Evolutionary conservation across 2,797 vertebrate genomes (phyloP).

Genomic region (Siniperca scherzeri): DNA sequence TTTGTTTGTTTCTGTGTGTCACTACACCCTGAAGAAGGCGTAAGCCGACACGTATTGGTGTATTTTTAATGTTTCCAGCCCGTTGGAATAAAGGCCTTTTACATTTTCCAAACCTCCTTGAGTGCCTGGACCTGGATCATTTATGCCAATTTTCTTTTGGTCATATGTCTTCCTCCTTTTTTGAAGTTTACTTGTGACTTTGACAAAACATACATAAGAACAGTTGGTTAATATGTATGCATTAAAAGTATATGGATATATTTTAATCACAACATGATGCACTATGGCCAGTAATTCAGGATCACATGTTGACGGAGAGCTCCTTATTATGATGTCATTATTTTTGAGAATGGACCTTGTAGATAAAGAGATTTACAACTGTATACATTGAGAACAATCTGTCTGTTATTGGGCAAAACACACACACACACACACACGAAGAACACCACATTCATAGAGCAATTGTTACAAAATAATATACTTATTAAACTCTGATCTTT

Average conservation of each 20-base stretch:
- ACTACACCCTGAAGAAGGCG: no score
- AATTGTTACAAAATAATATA: background rate
- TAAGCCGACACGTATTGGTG: no score
- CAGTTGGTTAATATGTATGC: background rate
- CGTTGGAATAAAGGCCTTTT: no score
- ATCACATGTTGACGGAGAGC: constrained; percentile 12
- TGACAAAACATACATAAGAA: background rate
- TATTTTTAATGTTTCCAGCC: no score
- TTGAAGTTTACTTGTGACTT: background rate
- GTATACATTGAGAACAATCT: background rate
- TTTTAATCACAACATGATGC: background rate
- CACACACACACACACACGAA: background rate
- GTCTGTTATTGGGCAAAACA: background rate
- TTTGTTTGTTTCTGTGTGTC: no score
- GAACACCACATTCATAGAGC: background rate
- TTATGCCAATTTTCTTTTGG: no score
- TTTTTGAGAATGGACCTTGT: background rate
- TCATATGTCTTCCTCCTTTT: no score
- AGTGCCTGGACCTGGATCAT: no score
- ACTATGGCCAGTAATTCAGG: background rate
- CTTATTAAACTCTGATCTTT: background rate
- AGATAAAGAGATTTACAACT: background rate
- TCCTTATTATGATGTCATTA: background rate
- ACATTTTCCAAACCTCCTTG: no score
- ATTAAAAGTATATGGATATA: background rate